These are phyloP conservation scores for Spheniscus humboldti DNA, from an alignment of 2,797 vertebrate genomes.

Conservation along the genomic window DNA sequence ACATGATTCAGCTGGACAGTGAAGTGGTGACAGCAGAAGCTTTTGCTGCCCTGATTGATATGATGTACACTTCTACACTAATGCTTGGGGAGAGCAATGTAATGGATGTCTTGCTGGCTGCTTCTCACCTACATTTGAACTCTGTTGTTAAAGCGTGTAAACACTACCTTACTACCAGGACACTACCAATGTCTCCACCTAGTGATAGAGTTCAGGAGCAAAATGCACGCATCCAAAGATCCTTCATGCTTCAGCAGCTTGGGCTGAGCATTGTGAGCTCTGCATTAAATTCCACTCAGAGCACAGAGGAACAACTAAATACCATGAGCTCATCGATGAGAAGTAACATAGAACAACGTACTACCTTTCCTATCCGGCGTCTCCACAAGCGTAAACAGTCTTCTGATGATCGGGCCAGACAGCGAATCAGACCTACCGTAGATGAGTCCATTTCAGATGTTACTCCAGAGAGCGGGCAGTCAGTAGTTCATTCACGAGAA, in stretches of 20 bases:
- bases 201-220: conserved; percentile 75
- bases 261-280: conserved; percentile 93
- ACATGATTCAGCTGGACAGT: conserved; percentile 92
- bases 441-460: conserved; percentile 74
- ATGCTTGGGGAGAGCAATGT: conserved; percentile 96
- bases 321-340: conserved; percentile 66
- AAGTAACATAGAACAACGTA: conserved; percentile 79
- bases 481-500: conserved; percentile 70
- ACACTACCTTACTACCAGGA: conserved; percentile 91
- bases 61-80: conserved; percentile 96
- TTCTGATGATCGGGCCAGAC: conserved; percentile 82
- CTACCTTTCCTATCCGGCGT: not conserved
- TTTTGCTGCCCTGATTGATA: conserved; percentile 91
- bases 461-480: conserved; percentile 68
- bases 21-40: conserved; percentile 95
- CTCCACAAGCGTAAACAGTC: conserved; percentile 90
- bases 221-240: conserved; percentile 84
- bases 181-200: conserved; percentile 86
- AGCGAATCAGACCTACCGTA: conserved; percentile 78
- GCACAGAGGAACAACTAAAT: conserved; percentile 63
- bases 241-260: conserved; percentile 91
- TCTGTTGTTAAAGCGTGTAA: conserved; percentile 95
- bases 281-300: conserved; percentile 81
- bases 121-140: conserved; percentile 92
- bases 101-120: conserved; percentile 93